Percentiles rank a stretch among this genome's conserved stretches.
Conservation (phyloP, 1,140 invertebrate genomes). For the Apis florea region DNA sequence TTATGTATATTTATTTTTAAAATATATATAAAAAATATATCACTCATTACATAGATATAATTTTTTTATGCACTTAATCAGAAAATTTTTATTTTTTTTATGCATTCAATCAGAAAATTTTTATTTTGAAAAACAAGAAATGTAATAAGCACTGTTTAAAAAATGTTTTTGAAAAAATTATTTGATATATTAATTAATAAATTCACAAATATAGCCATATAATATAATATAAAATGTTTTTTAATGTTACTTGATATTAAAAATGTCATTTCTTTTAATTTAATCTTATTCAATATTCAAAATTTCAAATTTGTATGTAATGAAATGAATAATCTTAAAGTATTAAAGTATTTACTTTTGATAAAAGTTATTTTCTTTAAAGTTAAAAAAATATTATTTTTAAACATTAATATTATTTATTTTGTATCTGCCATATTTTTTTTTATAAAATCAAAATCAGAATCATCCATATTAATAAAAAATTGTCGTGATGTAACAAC, state of each 20-base stretch:
- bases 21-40: neutral
- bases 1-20: neutral
- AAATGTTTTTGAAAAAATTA: neutral
- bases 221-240: too few relatives aligned
- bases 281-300: neutral
- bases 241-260: too few relatives aligned
- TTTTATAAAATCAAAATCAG: constrained; percentile 49
- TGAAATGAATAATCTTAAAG: neutral
- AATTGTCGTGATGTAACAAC: constrained; percentile 19
- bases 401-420: neutral
- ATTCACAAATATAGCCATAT: too few relatives aligned
- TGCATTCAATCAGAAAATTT: neutral
- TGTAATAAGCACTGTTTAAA: neutral
- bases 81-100: neutral
- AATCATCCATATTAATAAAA: constrained; percentile 13
- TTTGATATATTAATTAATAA: neutral
- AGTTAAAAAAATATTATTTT: neutral
- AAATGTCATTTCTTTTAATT: neutral
- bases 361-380: neutral
- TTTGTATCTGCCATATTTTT: neutral
- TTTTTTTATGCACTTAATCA: neutral
- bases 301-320: neutral
- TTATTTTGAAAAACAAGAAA: neutral
- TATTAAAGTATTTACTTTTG: neutral
- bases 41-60: neutral